phyloP scores from a whole-genome alignment of 2,797 vertebrate species.

The Cryptoprocta ferox region DNA sequence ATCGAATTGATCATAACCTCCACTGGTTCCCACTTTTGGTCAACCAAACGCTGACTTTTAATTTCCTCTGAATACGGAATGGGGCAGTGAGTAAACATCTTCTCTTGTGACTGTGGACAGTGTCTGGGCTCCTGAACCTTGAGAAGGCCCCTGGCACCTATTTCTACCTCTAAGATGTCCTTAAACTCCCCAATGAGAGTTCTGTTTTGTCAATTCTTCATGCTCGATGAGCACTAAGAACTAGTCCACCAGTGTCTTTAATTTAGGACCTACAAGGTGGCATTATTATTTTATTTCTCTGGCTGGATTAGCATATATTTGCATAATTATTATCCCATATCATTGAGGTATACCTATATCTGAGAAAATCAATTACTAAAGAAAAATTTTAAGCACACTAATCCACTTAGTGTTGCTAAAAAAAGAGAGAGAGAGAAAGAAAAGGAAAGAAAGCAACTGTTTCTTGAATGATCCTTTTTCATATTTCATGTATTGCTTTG shows the following conservation, averaged over 20 bases:
- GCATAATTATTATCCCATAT: not conserved
- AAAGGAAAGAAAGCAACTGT: not conserved
- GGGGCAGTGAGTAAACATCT: not conserved
- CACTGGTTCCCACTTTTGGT: not conserved
- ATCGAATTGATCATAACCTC: not conserved
- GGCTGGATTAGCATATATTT: constrained; percentile 50
- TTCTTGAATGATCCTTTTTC: not conserved
- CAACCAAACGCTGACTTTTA: not conserved
- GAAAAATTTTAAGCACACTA: constrained; percentile 18
- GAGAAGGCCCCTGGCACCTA: not conserved
- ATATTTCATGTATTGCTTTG: constrained; percentile 5
- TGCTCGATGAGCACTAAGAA: not conserved
- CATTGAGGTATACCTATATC: not conserved
- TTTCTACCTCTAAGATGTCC: not conserved
- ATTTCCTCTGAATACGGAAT: not conserved
- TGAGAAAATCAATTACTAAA: constrained; percentile 65
- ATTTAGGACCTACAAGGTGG: not conserved
- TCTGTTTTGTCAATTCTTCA: not conserved
- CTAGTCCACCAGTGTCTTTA: not conserved
- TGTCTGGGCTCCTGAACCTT: not conserved
- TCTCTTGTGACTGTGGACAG: not conserved
- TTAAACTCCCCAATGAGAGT: accelerated
- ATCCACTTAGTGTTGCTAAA: not conserved
- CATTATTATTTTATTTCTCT: constrained; percentile 23
- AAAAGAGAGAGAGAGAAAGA: not conserved